Conservation (phyloP, 2,888 invertebrate species). For the Tridacna crocea region DNA sequence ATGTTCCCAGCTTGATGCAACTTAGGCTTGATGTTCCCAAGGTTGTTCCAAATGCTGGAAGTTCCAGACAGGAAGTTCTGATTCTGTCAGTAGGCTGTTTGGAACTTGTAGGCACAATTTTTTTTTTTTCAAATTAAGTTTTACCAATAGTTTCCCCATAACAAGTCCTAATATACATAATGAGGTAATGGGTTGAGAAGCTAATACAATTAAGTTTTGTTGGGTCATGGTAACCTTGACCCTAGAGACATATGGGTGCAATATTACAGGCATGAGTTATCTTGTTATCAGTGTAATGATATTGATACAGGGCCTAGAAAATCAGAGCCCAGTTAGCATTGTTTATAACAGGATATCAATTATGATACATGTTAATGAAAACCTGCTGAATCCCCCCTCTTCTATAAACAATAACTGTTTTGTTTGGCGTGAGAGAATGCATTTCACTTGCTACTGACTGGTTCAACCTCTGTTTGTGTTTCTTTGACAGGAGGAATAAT, state of each 20-base stretch:
- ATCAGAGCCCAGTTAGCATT: slow-evolving; percentile 34
- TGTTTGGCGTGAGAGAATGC: slow-evolving; percentile 57
- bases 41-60: no score
- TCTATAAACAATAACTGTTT: slow-evolving; percentile 60
- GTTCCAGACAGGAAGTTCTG: no score
- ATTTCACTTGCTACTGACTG: slow-evolving; percentile 54
- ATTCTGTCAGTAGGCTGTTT: no score
- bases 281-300: slow-evolving; percentile 18
- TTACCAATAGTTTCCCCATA: no score
- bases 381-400: slow-evolving; percentile 50
- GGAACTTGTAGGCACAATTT: no score
- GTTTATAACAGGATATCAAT: slow-evolving; percentile 58
- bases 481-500: slow-evolving; percentile 64
- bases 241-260: slow-evolving; percentile 1
- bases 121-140: no score
- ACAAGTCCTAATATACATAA: no score
- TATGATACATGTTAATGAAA: slow-evolving; percentile 57
- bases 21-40: no score
- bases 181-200: no score
- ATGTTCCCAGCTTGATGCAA: no score
- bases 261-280: slow-evolving; percentile 14
- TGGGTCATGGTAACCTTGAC: neutral
- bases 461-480: slow-evolving; percentile 56
- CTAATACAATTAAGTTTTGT: no score
- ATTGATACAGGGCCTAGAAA: slow-evolving; percentile 25